A percentile compares a stretch with the other conserved stretches of the same genome.
These are phyloP conservation scores for Tauraco hartlaubi DNA, from an alignment of 2,797 vertebrate species.

Conservation along the genomic window DNA sequence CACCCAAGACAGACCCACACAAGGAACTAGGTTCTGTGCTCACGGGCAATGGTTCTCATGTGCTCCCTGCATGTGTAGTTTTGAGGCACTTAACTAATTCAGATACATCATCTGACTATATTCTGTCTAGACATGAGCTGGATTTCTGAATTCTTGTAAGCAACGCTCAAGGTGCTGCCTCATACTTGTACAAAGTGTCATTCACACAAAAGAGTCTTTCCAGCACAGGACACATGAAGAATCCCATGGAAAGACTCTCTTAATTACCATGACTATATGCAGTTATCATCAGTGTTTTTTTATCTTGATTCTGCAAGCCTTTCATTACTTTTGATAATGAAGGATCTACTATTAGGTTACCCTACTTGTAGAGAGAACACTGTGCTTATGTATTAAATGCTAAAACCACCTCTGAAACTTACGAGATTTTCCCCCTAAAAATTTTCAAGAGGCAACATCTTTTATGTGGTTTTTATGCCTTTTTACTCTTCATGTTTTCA, in stretches of 20 bases:
- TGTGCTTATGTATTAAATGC: neutral
- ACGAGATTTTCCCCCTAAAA: neutral
- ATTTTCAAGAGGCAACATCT: neutral
- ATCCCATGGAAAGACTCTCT: neutral
- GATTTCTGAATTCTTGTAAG: neutral
- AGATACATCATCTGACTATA: neutral
- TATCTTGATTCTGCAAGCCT: neutral
- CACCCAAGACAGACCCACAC: neutral
- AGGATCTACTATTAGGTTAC: neutral
- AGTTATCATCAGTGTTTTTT: neutral
- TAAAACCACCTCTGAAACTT: neutral
- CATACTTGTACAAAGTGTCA: neutral
- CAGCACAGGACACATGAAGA: neutral
- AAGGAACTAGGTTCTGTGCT: neutral
- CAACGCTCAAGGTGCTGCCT: neutral
- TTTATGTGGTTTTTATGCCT: neutral
- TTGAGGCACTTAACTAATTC: neutral
- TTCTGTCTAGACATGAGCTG: neutral
- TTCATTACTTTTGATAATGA: neutral
- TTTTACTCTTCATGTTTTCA: neutral
- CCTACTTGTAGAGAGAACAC: neutral
- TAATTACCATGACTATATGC: neutral
- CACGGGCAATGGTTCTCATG: rapidly evolving
- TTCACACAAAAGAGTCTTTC: neutral
- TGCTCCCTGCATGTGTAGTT: neutral